A percentile compares a stretch with the other conserved stretches of the same genome.
Conservation (phyloP, 2,113 vertebrate species). For the Butastur rufipennis region DNA sequence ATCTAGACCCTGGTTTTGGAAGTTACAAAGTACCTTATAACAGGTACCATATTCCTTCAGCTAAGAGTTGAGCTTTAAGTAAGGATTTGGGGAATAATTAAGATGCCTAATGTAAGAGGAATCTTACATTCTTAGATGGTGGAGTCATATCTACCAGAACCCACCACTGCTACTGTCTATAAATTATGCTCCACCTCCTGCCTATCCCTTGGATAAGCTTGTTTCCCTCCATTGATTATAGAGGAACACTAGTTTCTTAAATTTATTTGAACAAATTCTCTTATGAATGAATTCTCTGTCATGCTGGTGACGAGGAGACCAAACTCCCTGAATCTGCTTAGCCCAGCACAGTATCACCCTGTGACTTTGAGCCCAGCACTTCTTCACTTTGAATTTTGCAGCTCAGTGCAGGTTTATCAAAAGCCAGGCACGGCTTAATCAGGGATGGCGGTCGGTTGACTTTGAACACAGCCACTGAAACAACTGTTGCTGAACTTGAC, state of each 20-base stretch:
- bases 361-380: constrained; percentile 16
- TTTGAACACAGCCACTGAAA: neutral
- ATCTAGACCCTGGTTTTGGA: neutral
- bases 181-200: neutral
- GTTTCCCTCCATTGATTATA: neutral
- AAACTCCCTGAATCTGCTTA: neutral
- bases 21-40: neutral
- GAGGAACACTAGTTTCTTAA: neutral
- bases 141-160: neutral
- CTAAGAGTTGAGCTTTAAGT: fast-evolving
- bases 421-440: neutral
- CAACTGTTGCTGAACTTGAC: neutral
- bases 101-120: neutral
- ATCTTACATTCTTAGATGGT: neutral
- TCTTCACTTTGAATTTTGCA: neutral
- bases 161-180: too few relatives aligned
- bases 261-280: neutral
- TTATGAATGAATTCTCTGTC: neutral
- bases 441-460: neutral
- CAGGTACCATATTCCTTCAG: neutral
- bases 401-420: constrained; percentile 16
- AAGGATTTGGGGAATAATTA: neutral
- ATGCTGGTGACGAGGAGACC: neutral
- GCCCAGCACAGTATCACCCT: neutral
- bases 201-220: neutral